Evolutionary conservation across 2,888 invertebrate genomes (phyloP).

Genomic region (Pollenia angustigena): DNA sequence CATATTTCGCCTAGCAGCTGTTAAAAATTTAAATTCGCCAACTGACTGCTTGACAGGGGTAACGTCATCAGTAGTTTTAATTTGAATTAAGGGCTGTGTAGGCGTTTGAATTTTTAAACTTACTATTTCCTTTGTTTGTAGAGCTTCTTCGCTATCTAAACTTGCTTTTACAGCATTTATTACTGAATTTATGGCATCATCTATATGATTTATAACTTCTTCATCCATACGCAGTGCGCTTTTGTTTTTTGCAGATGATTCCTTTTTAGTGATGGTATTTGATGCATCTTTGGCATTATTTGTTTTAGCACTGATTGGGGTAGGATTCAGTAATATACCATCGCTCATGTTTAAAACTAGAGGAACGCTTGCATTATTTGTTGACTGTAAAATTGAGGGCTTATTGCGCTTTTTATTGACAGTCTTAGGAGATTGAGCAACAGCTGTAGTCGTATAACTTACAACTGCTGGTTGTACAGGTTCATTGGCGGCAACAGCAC

Average conservation of each 20-base stretch:
- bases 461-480: slow-evolving; percentile 28
- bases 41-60: slow-evolving; percentile 55
- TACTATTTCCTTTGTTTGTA: slow-evolving; percentile 48
- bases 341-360: neutral
- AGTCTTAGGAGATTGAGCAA: slow-evolving; percentile 40
- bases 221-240: slow-evolving; percentile 79
- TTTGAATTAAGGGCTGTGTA: slow-evolving; percentile 19
- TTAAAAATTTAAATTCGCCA: slow-evolving; percentile 67
- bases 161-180: slow-evolving; percentile 80
- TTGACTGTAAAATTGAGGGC: neutral
- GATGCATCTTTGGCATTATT: slow-evolving; percentile 60
- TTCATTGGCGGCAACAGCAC: slow-evolving; percentile 7
- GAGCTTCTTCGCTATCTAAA: slow-evolving; percentile 76
- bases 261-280: slow-evolving; percentile 63
- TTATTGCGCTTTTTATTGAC: slow-evolving; percentile 70
- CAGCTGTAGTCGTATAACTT: slow-evolving; percentile 13
- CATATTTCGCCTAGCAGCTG: slow-evolving; percentile 78
- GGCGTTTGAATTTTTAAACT: neutral
- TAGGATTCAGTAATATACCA: slow-evolving; percentile 7
- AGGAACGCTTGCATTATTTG: slow-evolving; percentile 5
- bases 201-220: slow-evolving; percentile 81
- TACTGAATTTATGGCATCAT: slow-evolving; percentile 81
- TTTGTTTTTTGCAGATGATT: slow-evolving; percentile 74
- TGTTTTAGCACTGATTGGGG: slow-evolving; percentile 18
- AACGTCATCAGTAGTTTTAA: slow-evolving; percentile 58